phyloP scores from a whole-genome alignment of 2,113 vertebrate species.

The Macaca fascicularis region T2T-MFA8v1.1 NC_088377.1:17110501-17111000 shows the following conservation, averaged over 20 bases:
- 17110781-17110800: not conserved
- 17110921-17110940: not conserved
- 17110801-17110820: not conserved
- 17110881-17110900: not conserved
- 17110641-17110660: no score
- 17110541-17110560: not conserved
- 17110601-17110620: not conserved
- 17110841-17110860: not conserved
- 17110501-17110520: no score
- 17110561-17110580: accelerated
- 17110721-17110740: not conserved
- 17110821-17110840: not conserved
- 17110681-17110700: not conserved
- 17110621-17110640: not conserved
- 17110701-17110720: not conserved
- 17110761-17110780: not conserved
- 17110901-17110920: not conserved
- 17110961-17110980: not conserved
- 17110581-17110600: not conserved
- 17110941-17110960: not conserved
- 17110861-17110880: not conserved
- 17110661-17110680: not conserved
- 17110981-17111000: not conserved
- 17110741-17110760: not conserved
- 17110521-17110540: not conserved